Evolutionary conservation across 1,140 invertebrate genomes (phyloP).

Genomic region (Hyles euphorbiae): DNA sequence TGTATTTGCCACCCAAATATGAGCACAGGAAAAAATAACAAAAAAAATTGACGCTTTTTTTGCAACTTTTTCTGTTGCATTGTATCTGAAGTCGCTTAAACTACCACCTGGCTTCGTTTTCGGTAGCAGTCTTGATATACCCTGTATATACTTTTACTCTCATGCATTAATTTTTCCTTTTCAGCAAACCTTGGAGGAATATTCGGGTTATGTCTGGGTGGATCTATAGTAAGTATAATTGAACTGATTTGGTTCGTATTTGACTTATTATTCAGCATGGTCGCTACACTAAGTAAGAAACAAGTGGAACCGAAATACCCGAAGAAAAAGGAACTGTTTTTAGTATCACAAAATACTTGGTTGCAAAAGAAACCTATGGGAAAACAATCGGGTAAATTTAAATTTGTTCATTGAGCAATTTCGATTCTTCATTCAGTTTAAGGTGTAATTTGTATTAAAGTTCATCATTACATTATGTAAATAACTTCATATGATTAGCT

Average conservation of each 20-base stretch:
- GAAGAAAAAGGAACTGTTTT: conserved; percentile 9
- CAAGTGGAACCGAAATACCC: not conserved
- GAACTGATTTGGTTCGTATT: conserved; percentile 55
- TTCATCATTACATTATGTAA: too few species aligned
- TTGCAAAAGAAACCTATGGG: not conserved
- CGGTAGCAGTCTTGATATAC: too few species aligned
- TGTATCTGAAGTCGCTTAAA: too few species aligned
- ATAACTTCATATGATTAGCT: too few species aligned
- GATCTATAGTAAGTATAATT: conserved; percentile 67
- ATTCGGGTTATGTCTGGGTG: conserved; percentile 65
- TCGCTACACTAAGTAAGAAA: not conserved
- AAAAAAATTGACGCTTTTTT: too few species aligned
- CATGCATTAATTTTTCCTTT: conserved; percentile 29
- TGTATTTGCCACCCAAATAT: too few species aligned
- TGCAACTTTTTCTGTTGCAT: too few species aligned
- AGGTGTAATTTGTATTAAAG: too few species aligned
- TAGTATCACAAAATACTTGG: conserved; percentile 6
- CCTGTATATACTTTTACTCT: not conserved
- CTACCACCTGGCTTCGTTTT: too few species aligned
- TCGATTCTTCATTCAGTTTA: not conserved
- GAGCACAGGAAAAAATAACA: too few species aligned
- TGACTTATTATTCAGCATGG: conserved; percentile 24
- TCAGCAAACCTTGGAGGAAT: conserved; percentile 69
- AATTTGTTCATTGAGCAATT: conserved; percentile 7
- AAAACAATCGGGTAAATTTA: conserved; percentile 9